A percentile compares a stretch with the other conserved stretches of the same genome.
Conservation (phyloP, 2,888 invertebrate genomes). For the Acrobasis consociella region DNA sequence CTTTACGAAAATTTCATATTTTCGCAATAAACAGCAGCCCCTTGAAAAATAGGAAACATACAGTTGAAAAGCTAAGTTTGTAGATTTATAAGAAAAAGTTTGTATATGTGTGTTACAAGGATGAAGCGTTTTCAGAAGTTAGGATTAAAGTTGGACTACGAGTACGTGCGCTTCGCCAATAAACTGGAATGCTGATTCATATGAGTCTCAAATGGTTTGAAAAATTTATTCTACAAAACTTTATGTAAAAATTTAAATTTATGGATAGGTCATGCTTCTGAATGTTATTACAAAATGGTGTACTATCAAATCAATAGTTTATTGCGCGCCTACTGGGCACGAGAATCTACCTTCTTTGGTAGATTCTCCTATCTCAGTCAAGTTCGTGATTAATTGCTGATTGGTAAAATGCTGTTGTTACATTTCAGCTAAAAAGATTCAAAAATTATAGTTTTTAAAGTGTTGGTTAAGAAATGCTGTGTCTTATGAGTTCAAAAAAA, state of each 20-base stretch:
- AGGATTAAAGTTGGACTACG: constrained; percentile 11
- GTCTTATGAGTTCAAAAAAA: too few species aligned
- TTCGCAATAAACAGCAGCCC: constrained; percentile 4
- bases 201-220: background rate
- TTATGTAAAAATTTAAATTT: background rate
- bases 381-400: too few species aligned
- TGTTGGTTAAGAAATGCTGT: too few species aligned
- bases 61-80: constrained; percentile 17
- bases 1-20: constrained; percentile 4
- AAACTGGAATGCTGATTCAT: constrained; percentile 1
- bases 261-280: background rate
- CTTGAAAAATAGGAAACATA: constrained; percentile 8
- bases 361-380: too few species aligned
- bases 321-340: too few species aligned
- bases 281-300: too few species aligned
- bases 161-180: constrained; percentile 3
- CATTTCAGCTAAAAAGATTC: too few species aligned
- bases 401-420: too few species aligned
- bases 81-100: constrained; percentile 6
- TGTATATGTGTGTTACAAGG: constrained; percentile 12
- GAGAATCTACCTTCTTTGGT: too few species aligned
- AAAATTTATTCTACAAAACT: background rate
- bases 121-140: constrained; percentile 8
- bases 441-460: too few species aligned
- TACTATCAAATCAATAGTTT: too few species aligned